These are phyloP conservation scores for Typhlichthys eigenmanni DNA, from an alignment of 2,797 vertebrate genomes.

Conservation along the genomic window DNA sequence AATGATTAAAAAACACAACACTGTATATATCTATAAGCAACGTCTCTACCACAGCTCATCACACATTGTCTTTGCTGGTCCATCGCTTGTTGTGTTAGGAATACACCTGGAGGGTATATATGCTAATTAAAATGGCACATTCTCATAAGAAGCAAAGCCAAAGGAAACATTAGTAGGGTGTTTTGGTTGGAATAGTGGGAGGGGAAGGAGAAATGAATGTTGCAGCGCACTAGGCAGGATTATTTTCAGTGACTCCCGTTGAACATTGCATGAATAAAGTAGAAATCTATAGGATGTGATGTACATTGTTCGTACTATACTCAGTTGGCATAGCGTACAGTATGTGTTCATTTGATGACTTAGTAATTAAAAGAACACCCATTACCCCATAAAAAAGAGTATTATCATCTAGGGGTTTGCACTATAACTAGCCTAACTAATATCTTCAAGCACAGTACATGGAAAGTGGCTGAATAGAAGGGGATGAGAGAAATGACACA, in stretches of 20 bases:
- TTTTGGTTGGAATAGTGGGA: not conserved
- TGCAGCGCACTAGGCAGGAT: conserved; percentile 9
- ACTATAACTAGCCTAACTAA: conserved; percentile 22
- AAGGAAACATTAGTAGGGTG: conserved; percentile 2
- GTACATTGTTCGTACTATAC: not conserved
- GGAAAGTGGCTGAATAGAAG: conserved; percentile 11
- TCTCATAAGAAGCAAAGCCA: not conserved
- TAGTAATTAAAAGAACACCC: conserved; percentile 18
- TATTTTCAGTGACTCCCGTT: not conserved
- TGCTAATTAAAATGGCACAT: conserved; percentile 8
- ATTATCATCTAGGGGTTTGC: conserved; percentile 29
- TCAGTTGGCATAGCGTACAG: no score
- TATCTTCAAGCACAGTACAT: conserved; percentile 5
- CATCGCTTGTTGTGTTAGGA: no score
- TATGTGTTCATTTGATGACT: conserved; percentile 33
- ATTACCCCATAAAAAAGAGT: conserved; percentile 13
- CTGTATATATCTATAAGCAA: not conserved
- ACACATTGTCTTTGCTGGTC: not conserved
- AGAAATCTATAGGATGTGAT: not conserved
- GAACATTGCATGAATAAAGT: not conserved
- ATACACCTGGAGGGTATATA: conserved; percentile 4
- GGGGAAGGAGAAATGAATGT: not conserved
- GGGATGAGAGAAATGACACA: conserved; percentile 8
- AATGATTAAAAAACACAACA: not conserved
- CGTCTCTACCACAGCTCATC: not conserved